These are phyloP conservation scores for Pycnomerus fuliginosus DNA, from an alignment of 2,888 invertebrate species.

Conservation along the genomic window DNA sequence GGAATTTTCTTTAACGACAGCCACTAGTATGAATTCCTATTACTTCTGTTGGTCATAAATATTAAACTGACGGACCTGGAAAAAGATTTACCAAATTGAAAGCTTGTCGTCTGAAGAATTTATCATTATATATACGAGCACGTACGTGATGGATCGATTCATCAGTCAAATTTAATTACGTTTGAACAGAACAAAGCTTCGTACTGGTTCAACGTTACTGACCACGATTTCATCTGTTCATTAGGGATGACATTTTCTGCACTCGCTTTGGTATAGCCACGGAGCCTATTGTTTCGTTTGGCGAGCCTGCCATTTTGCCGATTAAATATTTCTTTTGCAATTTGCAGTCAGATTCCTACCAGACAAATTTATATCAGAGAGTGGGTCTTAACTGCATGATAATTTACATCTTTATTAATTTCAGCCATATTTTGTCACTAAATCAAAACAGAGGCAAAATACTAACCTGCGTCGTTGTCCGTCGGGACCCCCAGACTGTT, in stretches of 20 bases:
- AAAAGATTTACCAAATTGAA: no score
- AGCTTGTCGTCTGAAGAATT: no score
- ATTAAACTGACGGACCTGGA: no score
- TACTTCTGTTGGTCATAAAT: conserved; percentile 4
- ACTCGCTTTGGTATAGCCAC: conserved; percentile 3
- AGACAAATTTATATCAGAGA: no score
- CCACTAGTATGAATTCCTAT: conserved; percentile 12
- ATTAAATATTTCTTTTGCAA: not conserved
- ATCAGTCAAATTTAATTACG: conserved; percentile 17
- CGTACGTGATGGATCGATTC: no score
- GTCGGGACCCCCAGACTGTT: conserved; percentile 62
- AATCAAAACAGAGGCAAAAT: conserved; percentile 8
- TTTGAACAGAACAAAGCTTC: conserved; percentile 4
- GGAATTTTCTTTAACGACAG: conserved; percentile 13
- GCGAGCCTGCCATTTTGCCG: conserved; percentile 3
- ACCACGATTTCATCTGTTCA: conserved; percentile 12
- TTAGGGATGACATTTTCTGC: conserved; percentile 7
- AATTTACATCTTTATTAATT: no score
- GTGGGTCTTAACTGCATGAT: no score
- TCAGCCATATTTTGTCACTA: conserved; percentile 2
- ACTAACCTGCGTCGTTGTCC: conserved; percentile 61
- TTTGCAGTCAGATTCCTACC: conserved; percentile 1
- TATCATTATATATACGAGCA: no score
- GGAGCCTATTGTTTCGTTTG: conserved; percentile 6
- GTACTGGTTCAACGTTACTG: no score